Base-by-base conservation (phyloP, 2,113 vertebrate genomes). In the Speoplatyrhinus poulsoni region DNA sequence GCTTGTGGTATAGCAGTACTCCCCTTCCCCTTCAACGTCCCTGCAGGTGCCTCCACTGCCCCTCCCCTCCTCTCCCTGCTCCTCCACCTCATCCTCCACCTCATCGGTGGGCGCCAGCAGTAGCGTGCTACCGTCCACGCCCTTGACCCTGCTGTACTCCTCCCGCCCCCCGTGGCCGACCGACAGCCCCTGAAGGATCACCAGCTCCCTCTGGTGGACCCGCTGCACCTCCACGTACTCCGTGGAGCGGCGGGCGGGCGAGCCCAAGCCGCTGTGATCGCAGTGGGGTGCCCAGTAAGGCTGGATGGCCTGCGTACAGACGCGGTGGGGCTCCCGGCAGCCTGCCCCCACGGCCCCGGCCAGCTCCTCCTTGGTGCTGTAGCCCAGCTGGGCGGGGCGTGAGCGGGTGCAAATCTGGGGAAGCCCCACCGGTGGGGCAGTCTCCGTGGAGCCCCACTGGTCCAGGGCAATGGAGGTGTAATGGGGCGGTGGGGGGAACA, bases 151-250 rank as follows among this genome's bases (percentile, higher is more conserved):
- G 17, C 95, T 94, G 67, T 98, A 99, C 75, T 95, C 94, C 68
- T 94, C 82, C 19, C 62, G n/a, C 79, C 56, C 85, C 87, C 62
- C 84, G 79, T n/a, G 72, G 83, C 33, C 79, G 88, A 93, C 65
- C 3, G 48, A 12, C 1, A 89, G 69, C 0, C 93, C 92, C 76
- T 94, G 86, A 41, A 98, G 83, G 1, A 95, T 75, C 54, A 95
- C 82, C 0, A 84, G 78, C 6, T 93, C 88, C 12, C 95, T 90
- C 46, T 91, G 83, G 54, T 82, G 93, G 62, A 96, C 82, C 83
- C 89, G 94, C 76, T 96, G 94, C 56, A 97, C 95, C 78, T 96
- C 96, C 1, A 96, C 95, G 0, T 98, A 97, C 80, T 96, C 94
- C 62, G 90, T 82, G 12, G 92, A 72, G 67, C 58, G 90, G 12